Conservation (phyloP, 2,113 vertebrate species). For the Siphamia tubifer region DNA sequence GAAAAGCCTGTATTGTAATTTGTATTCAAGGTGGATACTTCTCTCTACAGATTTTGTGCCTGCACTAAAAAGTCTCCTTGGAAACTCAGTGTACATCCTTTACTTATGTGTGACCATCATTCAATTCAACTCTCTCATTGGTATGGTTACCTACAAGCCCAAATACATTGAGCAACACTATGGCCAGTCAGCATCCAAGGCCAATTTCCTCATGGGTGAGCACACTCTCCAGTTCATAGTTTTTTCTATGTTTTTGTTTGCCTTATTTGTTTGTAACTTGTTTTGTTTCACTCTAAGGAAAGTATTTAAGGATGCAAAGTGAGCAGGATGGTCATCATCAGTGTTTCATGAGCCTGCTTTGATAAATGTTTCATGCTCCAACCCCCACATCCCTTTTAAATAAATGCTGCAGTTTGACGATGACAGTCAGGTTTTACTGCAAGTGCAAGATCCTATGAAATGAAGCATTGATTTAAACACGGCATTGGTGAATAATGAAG, state of each 20-base stretch:
- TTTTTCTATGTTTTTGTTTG: background rate
- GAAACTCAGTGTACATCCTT: conserved; percentile 86
- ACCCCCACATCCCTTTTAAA: conserved; percentile 5
- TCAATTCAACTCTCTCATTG: conserved; percentile 93
- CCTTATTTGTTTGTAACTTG: background rate
- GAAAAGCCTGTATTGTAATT: background rate
- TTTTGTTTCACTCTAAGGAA: background rate
- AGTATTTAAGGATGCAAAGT: conserved; percentile 14
- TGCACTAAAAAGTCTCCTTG: conserved; percentile 86
- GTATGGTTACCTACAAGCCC: conserved; percentile 95
- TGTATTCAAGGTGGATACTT: conserved; percentile 16
- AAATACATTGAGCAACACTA: conserved; percentile 97
- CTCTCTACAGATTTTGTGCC: conserved; percentile 86
- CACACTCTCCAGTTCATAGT: background rate
- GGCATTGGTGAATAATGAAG: background rate
- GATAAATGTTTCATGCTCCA: conserved; percentile 32
- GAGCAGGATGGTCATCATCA: conserved; percentile 15
- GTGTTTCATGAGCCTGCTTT: conserved; percentile 41
- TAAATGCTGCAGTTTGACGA: conserved; percentile 10
- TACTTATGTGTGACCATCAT: conserved; percentile 87
- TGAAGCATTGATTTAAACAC: background rate
- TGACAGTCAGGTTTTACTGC: background rate
- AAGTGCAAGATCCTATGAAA: background rate
- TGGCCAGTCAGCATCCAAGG: conserved; percentile 88
- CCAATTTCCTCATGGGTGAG: conserved; percentile 94